phyloP scores from a whole-genome alignment of 2,113 vertebrate genomes.

The Strix aluco region DNA sequence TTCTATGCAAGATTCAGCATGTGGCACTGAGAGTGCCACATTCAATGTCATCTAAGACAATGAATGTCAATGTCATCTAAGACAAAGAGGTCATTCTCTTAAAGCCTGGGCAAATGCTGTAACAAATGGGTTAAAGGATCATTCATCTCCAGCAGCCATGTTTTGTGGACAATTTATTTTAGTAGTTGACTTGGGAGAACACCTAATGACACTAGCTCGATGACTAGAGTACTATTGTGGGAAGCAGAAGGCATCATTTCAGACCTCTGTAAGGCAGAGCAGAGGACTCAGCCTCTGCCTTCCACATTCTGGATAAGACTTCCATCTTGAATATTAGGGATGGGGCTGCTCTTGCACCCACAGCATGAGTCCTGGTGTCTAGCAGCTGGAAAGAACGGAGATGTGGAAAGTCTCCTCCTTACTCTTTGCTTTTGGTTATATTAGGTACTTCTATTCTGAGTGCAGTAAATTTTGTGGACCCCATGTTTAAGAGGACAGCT shows the following conservation, averaged over 20 bases:
- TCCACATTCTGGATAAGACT: neutral
- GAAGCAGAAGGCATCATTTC: neutral
- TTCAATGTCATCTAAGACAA: neutral
- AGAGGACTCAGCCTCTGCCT: neutral
- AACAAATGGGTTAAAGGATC: neutral
- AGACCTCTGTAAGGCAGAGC: neutral
- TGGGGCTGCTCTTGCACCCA: neutral
- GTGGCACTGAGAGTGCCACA: neutral
- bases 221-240: neutral
- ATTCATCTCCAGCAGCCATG: neutral
- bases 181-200: neutral
- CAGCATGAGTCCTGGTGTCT: neutral
- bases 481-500: neutral
- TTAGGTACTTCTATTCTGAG: neutral
- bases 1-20: neutral
- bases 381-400: neutral
- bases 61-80: neutral
- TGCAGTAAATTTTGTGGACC: neutral
- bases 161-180: neutral
- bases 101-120: neutral
- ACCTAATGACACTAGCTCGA: neutral
- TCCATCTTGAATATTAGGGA: neutral
- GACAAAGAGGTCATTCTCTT: neutral
- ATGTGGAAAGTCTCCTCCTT: neutral
- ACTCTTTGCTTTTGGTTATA: neutral